Evolutionary conservation across 2,113 vertebrate species (phyloP).

Genomic region (Grallaria varia): DNA sequence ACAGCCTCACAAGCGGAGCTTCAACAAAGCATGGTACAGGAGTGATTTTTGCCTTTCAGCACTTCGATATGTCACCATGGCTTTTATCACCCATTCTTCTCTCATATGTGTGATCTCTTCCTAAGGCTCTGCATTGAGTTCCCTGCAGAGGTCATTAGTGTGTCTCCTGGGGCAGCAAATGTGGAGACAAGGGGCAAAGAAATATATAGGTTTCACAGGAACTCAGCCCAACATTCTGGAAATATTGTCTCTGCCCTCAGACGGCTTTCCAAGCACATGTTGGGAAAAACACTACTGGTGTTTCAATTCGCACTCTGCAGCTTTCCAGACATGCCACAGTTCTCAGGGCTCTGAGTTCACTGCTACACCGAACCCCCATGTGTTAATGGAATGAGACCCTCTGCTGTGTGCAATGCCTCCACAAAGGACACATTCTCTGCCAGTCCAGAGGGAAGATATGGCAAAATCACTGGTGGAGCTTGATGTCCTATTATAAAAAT

Average conservation of each 20-base stretch:
- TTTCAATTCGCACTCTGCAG: neutral
- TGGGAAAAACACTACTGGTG: neutral
- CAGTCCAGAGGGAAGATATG: neutral
- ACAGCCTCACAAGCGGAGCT: neutral
- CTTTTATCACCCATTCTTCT: neutral
- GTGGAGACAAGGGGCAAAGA: neutral
- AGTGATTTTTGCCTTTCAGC: neutral
- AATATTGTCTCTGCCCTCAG: neutral
- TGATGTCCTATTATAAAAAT: neutral
- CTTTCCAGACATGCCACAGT: neutral
- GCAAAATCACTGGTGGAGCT: neutral
- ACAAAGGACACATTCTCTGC: neutral
- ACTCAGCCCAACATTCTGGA: neutral
- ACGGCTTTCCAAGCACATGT: neutral
- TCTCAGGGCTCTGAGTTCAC: neutral
- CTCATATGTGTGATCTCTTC: neutral
- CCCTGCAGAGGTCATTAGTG: neutral
- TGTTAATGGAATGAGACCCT: neutral
- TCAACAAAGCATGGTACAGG: neutral
- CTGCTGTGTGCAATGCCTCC: neutral
- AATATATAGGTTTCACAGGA: neutral
- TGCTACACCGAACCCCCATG: neutral
- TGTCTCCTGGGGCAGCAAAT: neutral
- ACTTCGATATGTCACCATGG: neutral
- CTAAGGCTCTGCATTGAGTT: neutral